Evolutionary conservation across 2,888 invertebrate species (phyloP), one percentile per base, ranked within the genome.

Genomic region (Oligia latruncula): DNA sequence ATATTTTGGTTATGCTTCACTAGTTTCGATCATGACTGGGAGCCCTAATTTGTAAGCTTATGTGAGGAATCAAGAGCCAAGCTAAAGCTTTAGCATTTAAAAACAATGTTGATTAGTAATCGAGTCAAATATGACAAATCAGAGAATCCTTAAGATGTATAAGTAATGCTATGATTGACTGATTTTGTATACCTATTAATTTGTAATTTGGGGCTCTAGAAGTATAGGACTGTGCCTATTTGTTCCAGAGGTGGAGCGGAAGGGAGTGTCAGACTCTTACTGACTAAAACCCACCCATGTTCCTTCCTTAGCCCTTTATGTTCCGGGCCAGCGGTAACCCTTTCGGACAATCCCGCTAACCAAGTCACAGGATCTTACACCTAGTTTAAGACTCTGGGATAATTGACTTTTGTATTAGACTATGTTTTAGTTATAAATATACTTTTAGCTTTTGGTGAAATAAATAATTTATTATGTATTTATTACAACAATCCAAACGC

Each of bases 1-100:
- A 74, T 74, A 74, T n/a, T 20, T 75, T 35, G 35, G 43, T 13
- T 46, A 74, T 67, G 74, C 75, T 82, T 60, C 66, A 82, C 15
- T 74, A 67, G n/a, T 20, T 52, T 1, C 2, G 20, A 60, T 67
- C 82, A 20, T 8, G 49, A 67, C 43, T n/a, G 43, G 43, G 65
- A 49, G 13, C 49, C 40, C 9, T 66, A 43, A 66, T 82, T 81
- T 74, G 29, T 81, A 43, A 66, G 66, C 58, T 58, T 11, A 82
- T 17, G 40, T 60, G 2, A 43, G 3, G n/a, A n/a, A 52, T 80
- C 64, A 65, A 40, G 4, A 70, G 15, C n/a, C 46, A 71, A 29
- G 8, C n/a, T 62, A 11, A 29, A 46, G 17, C n/a, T 40, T 23
- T 40, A 52, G 13, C 4, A 1, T 15, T 49, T n/a, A n/a, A 62